These are phyloP conservation scores for Cephalopachus bancanus DNA, from an alignment of 2,797 vertebrate species.

Conservation along the genomic window DNA sequence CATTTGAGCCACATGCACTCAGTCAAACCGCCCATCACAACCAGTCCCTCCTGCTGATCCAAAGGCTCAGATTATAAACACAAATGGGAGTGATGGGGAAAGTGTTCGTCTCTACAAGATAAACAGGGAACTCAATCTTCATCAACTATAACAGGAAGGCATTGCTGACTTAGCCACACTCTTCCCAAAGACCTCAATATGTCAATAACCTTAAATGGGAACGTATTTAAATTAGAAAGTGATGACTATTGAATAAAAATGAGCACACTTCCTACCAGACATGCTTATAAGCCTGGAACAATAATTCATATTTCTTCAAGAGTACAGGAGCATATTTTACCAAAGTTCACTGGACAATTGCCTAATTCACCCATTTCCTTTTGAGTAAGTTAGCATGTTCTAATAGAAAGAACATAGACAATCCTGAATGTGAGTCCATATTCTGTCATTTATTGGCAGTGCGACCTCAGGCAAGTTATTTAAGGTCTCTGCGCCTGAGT, in stretches of 20 bases:
- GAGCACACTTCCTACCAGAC: not conserved
- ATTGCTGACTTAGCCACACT: not conserved
- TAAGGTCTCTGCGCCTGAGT: not conserved
- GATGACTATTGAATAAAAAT: conserved; percentile 36
- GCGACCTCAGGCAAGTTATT: not conserved
- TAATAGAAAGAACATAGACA: conserved; percentile 1
- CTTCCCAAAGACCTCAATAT: conserved; percentile 33
- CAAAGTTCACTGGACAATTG: conserved; percentile 14
- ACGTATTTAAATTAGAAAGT: conserved; percentile 34
- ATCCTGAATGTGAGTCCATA: not conserved
- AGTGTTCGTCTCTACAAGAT: not conserved
- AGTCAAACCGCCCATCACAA: conserved; percentile 12
- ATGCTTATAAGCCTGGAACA: not conserved
- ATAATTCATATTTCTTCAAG: conserved; percentile 8
- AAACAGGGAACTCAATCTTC: not conserved
- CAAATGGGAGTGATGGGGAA: not conserved
- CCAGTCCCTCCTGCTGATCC: not conserved
- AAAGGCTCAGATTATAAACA: not conserved
- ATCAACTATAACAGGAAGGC: not conserved
- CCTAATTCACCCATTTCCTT: conserved; percentile 8
- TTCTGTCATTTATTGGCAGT: conserved; percentile 39
- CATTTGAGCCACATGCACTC: conserved; percentile 2
- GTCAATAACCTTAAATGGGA: not conserved
- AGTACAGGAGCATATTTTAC: not conserved
- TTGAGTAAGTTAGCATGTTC: not conserved